These are phyloP conservation scores for Magallana angulata DNA, from an alignment of 1,140 invertebrate species.

Conservation along the genomic window DNA sequence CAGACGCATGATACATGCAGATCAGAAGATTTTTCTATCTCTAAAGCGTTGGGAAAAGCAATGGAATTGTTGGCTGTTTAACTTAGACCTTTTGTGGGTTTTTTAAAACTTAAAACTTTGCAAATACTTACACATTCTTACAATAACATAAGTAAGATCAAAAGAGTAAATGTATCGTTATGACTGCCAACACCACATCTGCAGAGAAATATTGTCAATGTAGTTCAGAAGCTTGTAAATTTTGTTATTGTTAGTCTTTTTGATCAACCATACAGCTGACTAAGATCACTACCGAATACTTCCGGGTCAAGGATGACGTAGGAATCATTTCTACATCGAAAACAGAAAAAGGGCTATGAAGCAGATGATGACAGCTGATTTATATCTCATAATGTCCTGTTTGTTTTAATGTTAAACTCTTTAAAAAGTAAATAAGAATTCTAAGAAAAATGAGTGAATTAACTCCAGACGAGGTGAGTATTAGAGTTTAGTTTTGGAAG, in stretches of 20 bases:
- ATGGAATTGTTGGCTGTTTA: too few species aligned
- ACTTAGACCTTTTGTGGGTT: too few species aligned
- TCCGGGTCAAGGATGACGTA: conserved; percentile 30
- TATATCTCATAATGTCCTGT: background rate
- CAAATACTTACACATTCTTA: too few species aligned
- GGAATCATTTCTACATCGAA: conserved; percentile 28
- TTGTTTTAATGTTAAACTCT: conserved; percentile 2
- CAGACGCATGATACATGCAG: too few species aligned
- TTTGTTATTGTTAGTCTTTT: background rate
- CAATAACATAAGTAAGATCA: background rate
- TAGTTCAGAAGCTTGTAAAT: background rate
- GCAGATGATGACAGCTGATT: conserved; percentile 35
- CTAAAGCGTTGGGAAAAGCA: too few species aligned
- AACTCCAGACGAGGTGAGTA: conserved; percentile 86
- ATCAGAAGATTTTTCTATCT: too few species aligned
- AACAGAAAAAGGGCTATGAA: conserved; percentile 6
- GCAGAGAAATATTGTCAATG: background rate
- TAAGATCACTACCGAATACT: conserved; percentile 2
- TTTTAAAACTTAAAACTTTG: too few species aligned
- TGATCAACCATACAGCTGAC: background rate
- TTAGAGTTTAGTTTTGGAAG: background rate
- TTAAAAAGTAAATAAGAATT: background rate
- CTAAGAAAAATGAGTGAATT: conserved; percentile 84
- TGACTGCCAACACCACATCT: conserved; percentile 26
- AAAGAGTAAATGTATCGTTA: background rate